Evolutionary conservation across 2,113 vertebrate genomes (phyloP).

Genomic region (Halcyon malimbica): DNA sequence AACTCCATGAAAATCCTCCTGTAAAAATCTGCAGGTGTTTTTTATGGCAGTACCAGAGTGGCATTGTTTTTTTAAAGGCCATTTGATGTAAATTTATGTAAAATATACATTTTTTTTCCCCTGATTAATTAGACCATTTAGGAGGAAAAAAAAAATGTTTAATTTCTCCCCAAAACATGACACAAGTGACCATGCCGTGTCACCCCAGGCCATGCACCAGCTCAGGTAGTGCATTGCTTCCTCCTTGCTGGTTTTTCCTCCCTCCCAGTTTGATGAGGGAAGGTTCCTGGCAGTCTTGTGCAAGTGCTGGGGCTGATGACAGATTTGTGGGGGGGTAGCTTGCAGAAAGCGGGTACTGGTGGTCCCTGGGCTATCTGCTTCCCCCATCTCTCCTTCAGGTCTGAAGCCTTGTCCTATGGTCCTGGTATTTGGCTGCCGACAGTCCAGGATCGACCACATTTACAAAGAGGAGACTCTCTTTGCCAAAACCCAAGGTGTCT

Average conservation of each 20-base stretch:
- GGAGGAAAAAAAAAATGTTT: neutral
- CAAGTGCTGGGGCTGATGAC: neutral
- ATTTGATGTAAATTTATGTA: neutral
- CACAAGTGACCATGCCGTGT: accelerated
- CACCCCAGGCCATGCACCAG: neutral
- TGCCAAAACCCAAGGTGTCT: constrained; percentile 90
- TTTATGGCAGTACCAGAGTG: neutral
- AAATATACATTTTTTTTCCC: neutral
- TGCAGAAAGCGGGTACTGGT: accelerated
- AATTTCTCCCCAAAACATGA: neutral
- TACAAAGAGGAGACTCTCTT: constrained; percentile 94
- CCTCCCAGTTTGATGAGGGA: neutral
- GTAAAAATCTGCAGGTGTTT: neutral
- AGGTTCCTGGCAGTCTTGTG: neutral
- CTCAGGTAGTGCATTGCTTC: neutral
- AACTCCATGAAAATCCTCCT: neutral
- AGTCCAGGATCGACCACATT: constrained; percentile 95
- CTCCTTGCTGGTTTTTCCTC: neutral
- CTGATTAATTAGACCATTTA: neutral
- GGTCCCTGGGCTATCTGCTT: accelerated
- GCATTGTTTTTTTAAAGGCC: too few relatives aligned
- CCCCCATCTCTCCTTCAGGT: constrained; percentile 65
- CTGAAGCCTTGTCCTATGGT: constrained; percentile 90
- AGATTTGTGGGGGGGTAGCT: neutral
- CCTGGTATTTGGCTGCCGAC: constrained; percentile 95